phyloP scores from a whole-genome alignment of 64 coral and sea anemone species.

The Actinia tenebrosa region DNA sequence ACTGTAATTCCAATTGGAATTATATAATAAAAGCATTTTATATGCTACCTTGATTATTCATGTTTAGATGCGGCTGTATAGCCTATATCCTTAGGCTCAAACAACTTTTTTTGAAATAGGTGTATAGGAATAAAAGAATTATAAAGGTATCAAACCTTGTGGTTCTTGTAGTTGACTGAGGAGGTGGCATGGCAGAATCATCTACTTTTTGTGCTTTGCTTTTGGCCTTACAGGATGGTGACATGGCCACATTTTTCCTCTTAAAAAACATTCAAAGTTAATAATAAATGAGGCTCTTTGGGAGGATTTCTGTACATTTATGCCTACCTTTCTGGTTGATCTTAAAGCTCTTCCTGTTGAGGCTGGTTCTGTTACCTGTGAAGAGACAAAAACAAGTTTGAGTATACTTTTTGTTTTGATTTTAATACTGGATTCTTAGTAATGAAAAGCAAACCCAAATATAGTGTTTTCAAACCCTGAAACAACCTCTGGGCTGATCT shows the following conservation, averaged over 20 bases:
- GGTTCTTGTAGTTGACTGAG: constrained; percentile 6
- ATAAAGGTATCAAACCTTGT: neutral
- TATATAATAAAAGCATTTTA: too few species aligned
- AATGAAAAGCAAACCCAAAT: neutral
- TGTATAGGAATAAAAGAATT: neutral
- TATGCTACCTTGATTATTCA: too few species aligned
- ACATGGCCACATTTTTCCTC: constrained; percentile 3
- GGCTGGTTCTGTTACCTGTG: neutral
- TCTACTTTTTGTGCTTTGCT: constrained; percentile 27
- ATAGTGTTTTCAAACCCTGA: neutral
- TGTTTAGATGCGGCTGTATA: too few species aligned
- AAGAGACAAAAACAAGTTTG: neutral
- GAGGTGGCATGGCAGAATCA: neutral
- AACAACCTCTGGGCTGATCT: too few species aligned
- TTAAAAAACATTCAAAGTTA: neutral
- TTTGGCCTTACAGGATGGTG: neutral
- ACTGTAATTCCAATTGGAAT: too few species aligned
- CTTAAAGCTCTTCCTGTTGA: constrained; percentile 7
- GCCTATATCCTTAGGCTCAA: too few species aligned
- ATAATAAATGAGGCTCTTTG: neutral
- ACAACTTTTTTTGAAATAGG: too few species aligned
- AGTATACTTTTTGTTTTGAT: neutral
- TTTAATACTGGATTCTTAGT: neutral
- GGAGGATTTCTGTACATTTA: neutral
- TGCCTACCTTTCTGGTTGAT: neutral